These are phyloP conservation scores for Acanthaster planci DNA, from an alignment of 35 echinoderm and acorn worm species.

Conservation along the genomic window DNA sequence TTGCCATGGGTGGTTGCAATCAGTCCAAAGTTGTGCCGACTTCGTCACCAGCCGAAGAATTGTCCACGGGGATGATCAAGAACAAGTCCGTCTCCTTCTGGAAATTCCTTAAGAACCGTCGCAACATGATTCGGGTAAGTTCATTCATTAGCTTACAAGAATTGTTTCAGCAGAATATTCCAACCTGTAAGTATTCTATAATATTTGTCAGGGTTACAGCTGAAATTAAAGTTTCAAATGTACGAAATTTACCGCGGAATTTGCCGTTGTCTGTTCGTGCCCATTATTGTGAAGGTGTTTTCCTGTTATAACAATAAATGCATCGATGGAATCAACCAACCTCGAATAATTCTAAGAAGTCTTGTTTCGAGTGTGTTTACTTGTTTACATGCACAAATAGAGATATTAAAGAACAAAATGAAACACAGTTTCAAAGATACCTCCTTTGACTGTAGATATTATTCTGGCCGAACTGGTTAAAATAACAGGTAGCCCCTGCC, in stretches of 20 bases:
- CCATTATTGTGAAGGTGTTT: too few relatives aligned
- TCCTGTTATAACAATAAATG: not conserved
- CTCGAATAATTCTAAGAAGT: too few relatives aligned
- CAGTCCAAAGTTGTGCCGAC: not conserved
- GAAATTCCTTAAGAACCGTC: not conserved
- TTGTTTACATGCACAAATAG: not conserved
- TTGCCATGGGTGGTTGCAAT: slow-evolving; percentile 5
- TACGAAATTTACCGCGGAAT: too few relatives aligned
- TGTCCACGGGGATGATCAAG: not conserved
- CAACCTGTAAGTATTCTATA: not conserved
- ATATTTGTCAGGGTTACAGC: too few relatives aligned
- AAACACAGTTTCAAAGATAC: not conserved
- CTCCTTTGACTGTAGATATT: too few relatives aligned
- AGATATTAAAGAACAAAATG: not conserved
- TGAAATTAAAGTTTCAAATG: too few relatives aligned
- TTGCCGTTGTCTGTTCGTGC: too few relatives aligned
- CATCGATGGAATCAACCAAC: not conserved
- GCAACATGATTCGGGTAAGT: slow-evolving; percentile 4
- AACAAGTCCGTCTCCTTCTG: not conserved
- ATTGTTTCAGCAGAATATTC: not conserved
- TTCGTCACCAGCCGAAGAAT: not conserved
- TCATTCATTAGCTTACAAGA: not conserved
- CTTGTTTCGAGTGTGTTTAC: not conserved
- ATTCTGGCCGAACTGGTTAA: not conserved
- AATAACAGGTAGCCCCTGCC: not conserved